Evolutionary conservation across 92 coral and sea anemone species (phyloP), one percentile per base, ranked within the genome.

Genomic region (Virgularia gustaviana): DNA sequence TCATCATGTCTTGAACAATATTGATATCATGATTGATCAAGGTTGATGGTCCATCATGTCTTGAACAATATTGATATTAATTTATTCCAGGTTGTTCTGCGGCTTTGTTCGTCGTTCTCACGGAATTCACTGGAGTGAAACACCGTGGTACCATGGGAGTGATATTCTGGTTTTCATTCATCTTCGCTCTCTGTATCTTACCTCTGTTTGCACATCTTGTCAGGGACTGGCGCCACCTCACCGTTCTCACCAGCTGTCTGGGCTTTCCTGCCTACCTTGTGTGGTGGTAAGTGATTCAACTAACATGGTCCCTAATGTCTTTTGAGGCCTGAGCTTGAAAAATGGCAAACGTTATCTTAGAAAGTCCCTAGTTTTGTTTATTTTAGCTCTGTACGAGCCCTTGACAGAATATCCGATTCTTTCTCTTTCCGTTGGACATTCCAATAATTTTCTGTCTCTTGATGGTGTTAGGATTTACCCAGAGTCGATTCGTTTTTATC

Each of bases 401-500:
- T n/a, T n/a, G n/a, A n/a, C n/a, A n/a, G n/a, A n/a, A n/a, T n/a
- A n/a, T n/a, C n/a, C n/a, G 5, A 13, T 63, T 77, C 64, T 71
- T 65, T 34, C 31, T 0, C 39, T 51, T 24, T n/a, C 28, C 42
- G 23, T 19, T 6, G 41, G 19, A 4, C n/a, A 0, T 6, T 49
- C 28, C 30, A 65, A 9, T 37, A 19, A 37, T 13, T 3, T 54
- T 16, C 0, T 25, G 3, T 30, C 34, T 38, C 54, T 49, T 53
- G 65, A 20, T 38, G 13, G 16, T 15, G 4, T 51, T 59, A 83
- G 87, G 79, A 35, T 70, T 12, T 57, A 76, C n/a, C 95, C 95
- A 24, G 95, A 88, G 57, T 88, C 95, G 32, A 78, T 86, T 6
- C 87, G 95, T 57, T 88, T 80, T 76, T 64, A 75, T 25, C 52